Percentiles rank a stretch among this genome's conserved stretches.
These are phyloP conservation scores for Halictus quadricinctus DNA, from an alignment of 2,888 invertebrate genomes.

Conservation along the genomic window DNA sequence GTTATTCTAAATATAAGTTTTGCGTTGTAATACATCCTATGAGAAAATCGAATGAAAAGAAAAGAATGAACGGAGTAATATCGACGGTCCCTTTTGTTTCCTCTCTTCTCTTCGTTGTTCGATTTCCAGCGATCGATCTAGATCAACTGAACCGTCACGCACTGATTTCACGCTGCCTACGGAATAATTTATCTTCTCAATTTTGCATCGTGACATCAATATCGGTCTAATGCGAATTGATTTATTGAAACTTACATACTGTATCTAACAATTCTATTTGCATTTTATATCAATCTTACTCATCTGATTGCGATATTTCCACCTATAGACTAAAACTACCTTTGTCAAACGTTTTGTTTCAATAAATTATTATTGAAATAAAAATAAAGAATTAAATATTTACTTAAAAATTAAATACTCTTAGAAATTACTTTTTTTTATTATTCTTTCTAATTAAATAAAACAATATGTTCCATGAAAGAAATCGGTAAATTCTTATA, in stretches of 20 bases:
- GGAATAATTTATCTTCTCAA: slow-evolving; percentile 55
- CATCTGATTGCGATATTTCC: too few species aligned
- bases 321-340: too few species aligned
- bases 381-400: too few species aligned
- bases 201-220: slow-evolving; percentile 41
- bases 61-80: slow-evolving; percentile 6
- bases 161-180: slow-evolving; percentile 60
- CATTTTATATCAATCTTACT: background rate
- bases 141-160: slow-evolving; percentile 64
- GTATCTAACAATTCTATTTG: background rate
- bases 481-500: too few species aligned
- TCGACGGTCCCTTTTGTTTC: slow-evolving; percentile 37
- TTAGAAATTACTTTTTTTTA: background rate
- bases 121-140: slow-evolving; percentile 57
- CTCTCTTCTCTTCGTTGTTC: slow-evolving; percentile 48
- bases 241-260: slow-evolving; percentile 7
- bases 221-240: slow-evolving; percentile 19
- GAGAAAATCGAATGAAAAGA: slow-evolving; percentile 13
- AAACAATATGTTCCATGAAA: too few species aligned
- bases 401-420: too few species aligned
- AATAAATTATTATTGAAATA: background rate
- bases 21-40: background rate
- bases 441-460: background rate
- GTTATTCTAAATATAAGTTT: background rate
- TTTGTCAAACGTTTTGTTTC: background rate